Evolutionary conservation across 2,113 vertebrate genomes (phyloP).

Genomic region (Chaetodon trifascialis): DNA sequence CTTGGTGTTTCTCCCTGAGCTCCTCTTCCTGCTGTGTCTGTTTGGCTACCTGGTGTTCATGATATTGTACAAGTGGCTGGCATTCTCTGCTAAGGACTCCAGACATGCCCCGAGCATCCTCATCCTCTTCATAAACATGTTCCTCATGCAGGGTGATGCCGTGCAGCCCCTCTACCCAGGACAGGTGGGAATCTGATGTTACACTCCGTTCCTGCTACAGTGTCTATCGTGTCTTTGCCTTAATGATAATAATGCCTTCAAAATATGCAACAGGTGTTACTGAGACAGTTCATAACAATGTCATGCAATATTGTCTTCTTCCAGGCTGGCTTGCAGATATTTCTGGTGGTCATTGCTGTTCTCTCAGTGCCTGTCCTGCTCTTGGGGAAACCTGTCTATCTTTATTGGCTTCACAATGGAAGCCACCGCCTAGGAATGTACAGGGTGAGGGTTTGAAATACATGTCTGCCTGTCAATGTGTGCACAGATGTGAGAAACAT

Average conservation of each 20-base stretch:
- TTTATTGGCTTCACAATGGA: constrained; percentile 92
- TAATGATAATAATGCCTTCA: not conserved
- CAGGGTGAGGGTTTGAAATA: constrained; percentile 85
- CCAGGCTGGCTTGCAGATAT: constrained; percentile 88
- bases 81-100: constrained; percentile 85
- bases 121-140: constrained; percentile 98
- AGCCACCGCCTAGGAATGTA: constrained; percentile 86
- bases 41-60: constrained; percentile 98
- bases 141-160: constrained; percentile 86
- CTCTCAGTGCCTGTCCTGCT: constrained; percentile 93
- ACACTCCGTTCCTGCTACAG: not conserved
- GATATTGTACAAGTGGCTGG: constrained; percentile 96
- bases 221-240: not conserved
- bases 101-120: constrained; percentile 92
- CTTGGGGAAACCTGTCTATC: constrained; percentile 93
- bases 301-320: constrained; percentile 5
- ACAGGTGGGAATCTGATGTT: constrained; percentile 85
- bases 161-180: constrained; percentile 85
- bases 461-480: constrained; percentile 5
- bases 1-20: constrained; percentile 93
- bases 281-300: not conserved
- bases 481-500: not conserved
- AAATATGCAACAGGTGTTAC: not conserved
- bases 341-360: constrained; percentile 88
- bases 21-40: constrained; percentile 94